Evolutionary conservation across 2,113 vertebrate genomes (phyloP), one percentile per base, ranked within the genome.

Genomic region (Noturus placidus): DNA sequence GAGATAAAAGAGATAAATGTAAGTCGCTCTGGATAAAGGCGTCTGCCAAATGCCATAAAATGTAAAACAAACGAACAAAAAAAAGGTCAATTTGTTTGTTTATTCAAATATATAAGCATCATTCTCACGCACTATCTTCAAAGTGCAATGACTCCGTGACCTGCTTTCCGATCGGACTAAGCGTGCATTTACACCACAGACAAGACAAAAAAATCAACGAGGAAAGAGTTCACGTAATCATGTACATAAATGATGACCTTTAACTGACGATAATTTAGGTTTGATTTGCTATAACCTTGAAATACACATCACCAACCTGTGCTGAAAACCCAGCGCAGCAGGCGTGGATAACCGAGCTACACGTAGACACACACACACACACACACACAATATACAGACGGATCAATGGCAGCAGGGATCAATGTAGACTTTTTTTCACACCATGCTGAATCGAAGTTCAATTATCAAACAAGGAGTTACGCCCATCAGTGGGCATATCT

Each of bases 371-470:
- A 54, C 85, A 78, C 42, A 22, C 82, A n/a, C 57, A 50, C 42
- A 42, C 42, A 46, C 42, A 46, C 42, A n/a, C 56, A 22, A 50
- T 5, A 46, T 74, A 87, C 91, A 93, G 94, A 91, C 91, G 84
- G 92, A 94, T 95, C 94, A 87, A 94, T 94, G 56, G 8, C 30
- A 59, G 54, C 86, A 92, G n/a, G 86, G 87, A 94, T 95, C 94
- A 87, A 95, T 94, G 79, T 35, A 87, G 90, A 89, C n/a, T 42
- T 91, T 93, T 92, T 90, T 89, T 91, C 61, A 77, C 87, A 84
- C 92, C 92, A 90, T 70, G 89, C 87, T 87, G 88, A 93, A 93
- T 94, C 93, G 90, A 95, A 95, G 92, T 92, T 87, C 92, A 94
- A 94, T 95, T 94, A 94, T 82, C 90, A 92, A 92, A 88, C 84